phyloP scores from a whole-genome alignment of 2,113 vertebrate species.

The Pollimyrus isidori region DNA sequence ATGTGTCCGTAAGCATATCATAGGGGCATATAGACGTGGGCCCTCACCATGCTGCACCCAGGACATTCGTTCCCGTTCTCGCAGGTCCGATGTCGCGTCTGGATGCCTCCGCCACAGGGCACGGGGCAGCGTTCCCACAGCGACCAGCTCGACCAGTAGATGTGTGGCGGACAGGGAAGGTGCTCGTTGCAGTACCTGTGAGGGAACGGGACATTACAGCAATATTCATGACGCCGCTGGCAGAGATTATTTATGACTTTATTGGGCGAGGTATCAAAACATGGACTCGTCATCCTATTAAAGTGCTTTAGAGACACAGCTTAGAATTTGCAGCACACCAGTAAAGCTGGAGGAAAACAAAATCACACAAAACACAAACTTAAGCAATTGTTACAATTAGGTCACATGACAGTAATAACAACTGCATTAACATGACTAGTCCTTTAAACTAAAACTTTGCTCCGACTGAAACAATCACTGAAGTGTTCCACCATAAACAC shows the following conservation, averaged over 20 bases:
- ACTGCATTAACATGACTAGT: not conserved
- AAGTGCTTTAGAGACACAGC: not conserved
- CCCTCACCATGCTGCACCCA: constrained; percentile 78
- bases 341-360: not conserved
- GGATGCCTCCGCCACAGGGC: constrained; percentile 88
- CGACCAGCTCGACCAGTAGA: constrained; percentile 95
- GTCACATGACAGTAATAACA: not conserved
- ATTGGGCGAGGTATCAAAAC: not conserved
- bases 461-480: not conserved
- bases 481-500: not conserved
- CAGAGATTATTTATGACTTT: not conserved
- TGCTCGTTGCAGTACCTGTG: constrained; percentile 94
- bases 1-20: not conserved
- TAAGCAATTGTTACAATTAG: not conserved
- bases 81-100: constrained; percentile 80
- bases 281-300: not conserved
- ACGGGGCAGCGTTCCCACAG: constrained; percentile 90
- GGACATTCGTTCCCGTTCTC: constrained; percentile 91
- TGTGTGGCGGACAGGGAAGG: constrained; percentile 80
- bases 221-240: not conserved
- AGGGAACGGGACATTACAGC: constrained; percentile 13
- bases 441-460: not conserved
- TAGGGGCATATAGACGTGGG: not conserved
- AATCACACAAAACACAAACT: not conserved
- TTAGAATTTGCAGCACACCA: not conserved